Percentiles rank a stretch among this genome's conserved stretches.
phyloP scores from a whole-genome alignment of 1,140 invertebrate species.

The Galleria mellonella region DNA sequence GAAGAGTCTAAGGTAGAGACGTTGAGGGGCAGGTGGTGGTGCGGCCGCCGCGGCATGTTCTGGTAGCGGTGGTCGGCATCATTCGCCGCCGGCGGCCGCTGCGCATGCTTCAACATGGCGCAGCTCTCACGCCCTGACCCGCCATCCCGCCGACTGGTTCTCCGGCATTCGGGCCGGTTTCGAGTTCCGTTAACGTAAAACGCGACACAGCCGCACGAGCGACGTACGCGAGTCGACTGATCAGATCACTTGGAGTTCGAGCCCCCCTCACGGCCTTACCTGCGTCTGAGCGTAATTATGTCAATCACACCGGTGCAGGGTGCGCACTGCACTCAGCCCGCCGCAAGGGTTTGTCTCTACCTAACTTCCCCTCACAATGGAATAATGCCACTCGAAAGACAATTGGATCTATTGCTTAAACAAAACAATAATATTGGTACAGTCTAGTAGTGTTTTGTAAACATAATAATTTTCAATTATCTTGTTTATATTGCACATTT shows the following conservation, averaged over 20 bases:
- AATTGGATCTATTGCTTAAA: not conserved
- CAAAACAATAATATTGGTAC: too few relatives aligned
- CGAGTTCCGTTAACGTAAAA: not conserved
- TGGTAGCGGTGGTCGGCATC: slow-evolving; percentile 70
- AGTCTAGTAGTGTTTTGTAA: too few relatives aligned
- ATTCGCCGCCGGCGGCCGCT: slow-evolving; percentile 64
- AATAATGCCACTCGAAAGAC: slow-evolving; percentile 17
- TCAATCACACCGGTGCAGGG: slow-evolving; percentile 49
- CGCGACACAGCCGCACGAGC: slow-evolving; percentile 35
- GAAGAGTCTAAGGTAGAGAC: slow-evolving; percentile 80
- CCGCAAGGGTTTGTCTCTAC: slow-evolving; percentile 10
- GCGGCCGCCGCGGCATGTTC: slow-evolving; percentile 71
- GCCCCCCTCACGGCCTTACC: slow-evolving; percentile 33
- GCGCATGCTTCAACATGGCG: slow-evolving; percentile 72
- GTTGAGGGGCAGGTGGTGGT: slow-evolving; percentile 78
- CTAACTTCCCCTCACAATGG: slow-evolving; percentile 34
- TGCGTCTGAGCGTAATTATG: slow-evolving; percentile 44
- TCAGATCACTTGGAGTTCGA: slow-evolving; percentile 1
- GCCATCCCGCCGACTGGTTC: slow-evolving; percentile 60
- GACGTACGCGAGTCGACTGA: slow-evolving; percentile 49
- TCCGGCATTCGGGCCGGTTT: slow-evolving; percentile 47
- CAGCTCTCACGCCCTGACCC: slow-evolving; percentile 43
- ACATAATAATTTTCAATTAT: too few relatives aligned
- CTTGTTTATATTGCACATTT: too few relatives aligned
- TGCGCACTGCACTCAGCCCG: slow-evolving; percentile 16